phyloP scores from a whole-genome alignment of 2,888 invertebrate species.

The Melanargia galathea region DNA sequence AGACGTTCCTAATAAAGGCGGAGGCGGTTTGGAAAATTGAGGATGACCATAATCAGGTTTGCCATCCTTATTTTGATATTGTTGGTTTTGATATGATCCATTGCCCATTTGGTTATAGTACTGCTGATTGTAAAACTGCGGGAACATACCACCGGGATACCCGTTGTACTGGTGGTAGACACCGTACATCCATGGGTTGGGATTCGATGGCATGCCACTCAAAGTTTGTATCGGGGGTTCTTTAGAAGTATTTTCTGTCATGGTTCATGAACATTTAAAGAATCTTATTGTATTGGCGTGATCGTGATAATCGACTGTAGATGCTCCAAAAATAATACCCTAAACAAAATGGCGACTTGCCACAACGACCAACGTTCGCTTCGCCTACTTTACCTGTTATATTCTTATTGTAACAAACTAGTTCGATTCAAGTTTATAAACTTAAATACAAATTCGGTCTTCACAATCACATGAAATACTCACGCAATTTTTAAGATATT shows the following conservation, averaged over 20 bases:
- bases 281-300: background rate
- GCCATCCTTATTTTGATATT: constrained; percentile 56
- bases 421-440: background rate
- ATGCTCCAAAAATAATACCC: constrained; percentile 34
- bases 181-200: constrained; percentile 74
- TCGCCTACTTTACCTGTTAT: constrained; percentile 28
- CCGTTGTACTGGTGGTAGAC: constrained; percentile 68
- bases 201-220: constrained; percentile 69
- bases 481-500: background rate
- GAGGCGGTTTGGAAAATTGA: constrained; percentile 66
- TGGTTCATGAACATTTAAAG: constrained; percentile 38
- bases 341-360: constrained; percentile 57
- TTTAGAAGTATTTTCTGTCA: constrained; percentile 71
- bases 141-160: constrained; percentile 72
- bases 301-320: constrained; percentile 5
- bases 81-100: constrained; percentile 52
- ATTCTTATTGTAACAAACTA: background rate
- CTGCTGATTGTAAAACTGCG: constrained; percentile 76
- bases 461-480: constrained; percentile 18
- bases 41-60: constrained; percentile 57
- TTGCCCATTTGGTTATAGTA: constrained; percentile 73
- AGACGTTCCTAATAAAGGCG: constrained; percentile 73
- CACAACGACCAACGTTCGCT: constrained; percentile 22
- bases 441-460: background rate
- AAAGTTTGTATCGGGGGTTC: constrained; percentile 76